Conservation (phyloP, 2,113 vertebrate genomes). For the Arenaria interpres region DNA sequence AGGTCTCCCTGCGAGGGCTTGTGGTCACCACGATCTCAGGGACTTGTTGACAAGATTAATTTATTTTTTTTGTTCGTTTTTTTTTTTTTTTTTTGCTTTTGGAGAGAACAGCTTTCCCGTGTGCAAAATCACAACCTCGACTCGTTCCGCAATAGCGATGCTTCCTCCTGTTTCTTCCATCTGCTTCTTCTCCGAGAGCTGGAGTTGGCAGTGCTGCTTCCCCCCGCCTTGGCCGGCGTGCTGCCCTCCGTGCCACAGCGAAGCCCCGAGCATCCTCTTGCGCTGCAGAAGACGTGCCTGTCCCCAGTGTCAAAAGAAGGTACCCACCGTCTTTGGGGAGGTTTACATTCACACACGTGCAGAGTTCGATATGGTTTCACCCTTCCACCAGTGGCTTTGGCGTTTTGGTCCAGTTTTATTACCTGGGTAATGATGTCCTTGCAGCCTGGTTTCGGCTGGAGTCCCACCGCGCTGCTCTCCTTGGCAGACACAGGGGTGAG, state of each 20-base stretch:
- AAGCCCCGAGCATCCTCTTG: not conserved
- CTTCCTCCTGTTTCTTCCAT: conserved; percentile 35
- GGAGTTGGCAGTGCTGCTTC: not conserved
- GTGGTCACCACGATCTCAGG: fast-evolving
- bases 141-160: not conserved
- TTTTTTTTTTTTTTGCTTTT: not conserved
- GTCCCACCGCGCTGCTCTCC: not conserved
- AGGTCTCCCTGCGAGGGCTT: not conserved
- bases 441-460: not conserved
- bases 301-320: not conserved
- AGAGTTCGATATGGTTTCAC: not conserved
- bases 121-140: not conserved
- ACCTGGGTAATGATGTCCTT: not conserved
- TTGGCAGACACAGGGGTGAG: not conserved
- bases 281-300: not conserved
- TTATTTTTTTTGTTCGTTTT: fast-evolving
- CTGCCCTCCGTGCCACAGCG: not conserved
- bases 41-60: not conserved
- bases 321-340: fast-evolving
- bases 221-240: not conserved
- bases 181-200: not conserved
- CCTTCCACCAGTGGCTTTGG: not conserved
- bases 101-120: not conserved
- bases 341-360: fast-evolving
- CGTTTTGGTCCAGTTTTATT: not conserved